Conservation (phyloP, 2,797 vertebrate genomes). For the Chlorospingus semifuscus region DNA sequence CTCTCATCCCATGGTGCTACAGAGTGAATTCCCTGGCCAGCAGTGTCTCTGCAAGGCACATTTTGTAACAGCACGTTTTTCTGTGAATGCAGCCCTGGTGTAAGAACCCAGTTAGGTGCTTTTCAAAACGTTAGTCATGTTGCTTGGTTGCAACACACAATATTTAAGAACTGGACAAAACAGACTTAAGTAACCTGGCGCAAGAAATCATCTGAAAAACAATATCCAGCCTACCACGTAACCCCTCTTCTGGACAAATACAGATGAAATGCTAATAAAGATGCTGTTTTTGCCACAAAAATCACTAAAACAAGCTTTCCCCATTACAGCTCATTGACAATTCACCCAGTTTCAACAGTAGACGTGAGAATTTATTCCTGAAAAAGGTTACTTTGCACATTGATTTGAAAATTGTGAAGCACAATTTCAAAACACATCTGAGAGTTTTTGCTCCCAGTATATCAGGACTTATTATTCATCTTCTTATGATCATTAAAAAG, state of each 20-base stretch:
- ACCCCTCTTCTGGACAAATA: not conserved
- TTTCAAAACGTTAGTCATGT: not conserved
- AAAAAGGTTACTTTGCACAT: not conserved
- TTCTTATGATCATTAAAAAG: not conserved
- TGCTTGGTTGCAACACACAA: slow-evolving; percentile 16
- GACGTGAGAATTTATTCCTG: not conserved
- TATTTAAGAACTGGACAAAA: not conserved
- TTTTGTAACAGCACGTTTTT: not conserved
- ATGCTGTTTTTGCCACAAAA: not conserved
- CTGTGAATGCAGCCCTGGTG: not conserved
- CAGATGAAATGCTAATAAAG: not conserved
- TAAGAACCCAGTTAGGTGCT: not conserved
- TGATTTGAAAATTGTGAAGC: not conserved
- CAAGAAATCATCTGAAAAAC: not conserved
- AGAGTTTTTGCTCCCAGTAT: not conserved
- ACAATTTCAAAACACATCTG: not conserved
- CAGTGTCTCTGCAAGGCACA: not conserved
- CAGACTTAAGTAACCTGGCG: not conserved
- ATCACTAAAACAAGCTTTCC: not conserved
- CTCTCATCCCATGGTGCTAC: not conserved
- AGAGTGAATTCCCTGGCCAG: not conserved
- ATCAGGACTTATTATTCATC: not conserved
- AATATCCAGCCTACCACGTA: not conserved
- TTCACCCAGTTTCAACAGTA: not conserved
- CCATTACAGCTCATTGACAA: not conserved